A percentile compares a stretch with the other conserved stretches of the same genome.
Conservation (phyloP, 2,113 vertebrate genomes). For the Melospiza melodia region DNA sequence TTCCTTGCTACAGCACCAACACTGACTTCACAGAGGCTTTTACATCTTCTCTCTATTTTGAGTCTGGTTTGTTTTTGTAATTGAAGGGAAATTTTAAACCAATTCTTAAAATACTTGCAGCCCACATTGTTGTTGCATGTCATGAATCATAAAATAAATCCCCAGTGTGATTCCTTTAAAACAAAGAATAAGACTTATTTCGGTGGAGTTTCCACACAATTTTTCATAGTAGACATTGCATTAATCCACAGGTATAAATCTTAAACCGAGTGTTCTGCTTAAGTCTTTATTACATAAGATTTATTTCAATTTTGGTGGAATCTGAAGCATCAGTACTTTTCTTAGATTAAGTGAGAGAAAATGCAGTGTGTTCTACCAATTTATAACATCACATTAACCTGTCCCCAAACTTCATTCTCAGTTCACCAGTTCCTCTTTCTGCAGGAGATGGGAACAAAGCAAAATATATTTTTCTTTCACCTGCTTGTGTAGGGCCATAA, state of each 20-base stretch:
- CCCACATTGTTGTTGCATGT: neutral
- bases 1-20: neutral
- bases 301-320: neutral
- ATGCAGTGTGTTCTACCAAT: neutral
- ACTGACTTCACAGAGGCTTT: neutral
- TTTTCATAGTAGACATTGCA: conserved; percentile 9
- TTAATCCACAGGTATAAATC: conserved; percentile 30
- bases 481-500: neutral
- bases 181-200: neutral
- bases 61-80: neutral
- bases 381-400: neutral
- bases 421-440: neutral
- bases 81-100: neutral
- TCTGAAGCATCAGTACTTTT: neutral
- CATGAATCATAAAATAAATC: conserved; percentile 18
- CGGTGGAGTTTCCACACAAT: neutral
- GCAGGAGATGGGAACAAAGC: neutral
- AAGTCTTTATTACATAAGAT: conserved; percentile 31
- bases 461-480: neutral
- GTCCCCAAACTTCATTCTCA: neutral
- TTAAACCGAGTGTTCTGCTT: neutral
- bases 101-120: neutral
- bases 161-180: neutral
- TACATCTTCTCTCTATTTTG: neutral
- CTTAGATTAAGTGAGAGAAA: neutral